Conservation (phyloP, 2,888 invertebrate species). For the Patella caerulea region DNA sequence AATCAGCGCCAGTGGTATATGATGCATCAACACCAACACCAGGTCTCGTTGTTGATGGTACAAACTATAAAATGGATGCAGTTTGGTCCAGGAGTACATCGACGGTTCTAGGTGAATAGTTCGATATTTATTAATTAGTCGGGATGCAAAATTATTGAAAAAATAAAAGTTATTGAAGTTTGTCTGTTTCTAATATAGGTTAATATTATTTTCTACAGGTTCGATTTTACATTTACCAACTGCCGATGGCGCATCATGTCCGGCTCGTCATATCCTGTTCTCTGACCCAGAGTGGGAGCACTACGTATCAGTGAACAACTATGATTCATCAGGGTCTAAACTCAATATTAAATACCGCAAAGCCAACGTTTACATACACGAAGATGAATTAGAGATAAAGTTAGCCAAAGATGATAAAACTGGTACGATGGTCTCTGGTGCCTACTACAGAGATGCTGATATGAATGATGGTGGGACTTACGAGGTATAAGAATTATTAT, state of each 20-base stretch:
- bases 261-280: constrained; percentile 10
- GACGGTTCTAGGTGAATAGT: constrained; percentile 10
- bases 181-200: too few species aligned
- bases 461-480: constrained; percentile 22
- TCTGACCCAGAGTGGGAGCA: constrained; percentile 2
- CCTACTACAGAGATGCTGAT: constrained; percentile 26
- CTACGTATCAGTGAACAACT: background rate
- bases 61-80: constrained; percentile 2
- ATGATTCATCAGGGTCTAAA: constrained; percentile 13
- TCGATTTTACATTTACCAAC: constrained; percentile 22
- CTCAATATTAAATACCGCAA: constrained; percentile 17
- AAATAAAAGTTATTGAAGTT: too few species aligned
- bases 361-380: constrained; percentile 8
- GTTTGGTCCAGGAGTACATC: background rate
- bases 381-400: constrained; percentile 10
- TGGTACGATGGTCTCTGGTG: constrained; percentile 7
- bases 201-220: constrained; percentile 18
- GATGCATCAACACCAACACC: constrained; percentile 1
- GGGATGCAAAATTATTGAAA: too few species aligned
- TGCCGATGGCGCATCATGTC: constrained; percentile 11
- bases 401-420: constrained; percentile 13
- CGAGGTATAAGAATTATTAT: constrained; percentile 15
- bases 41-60: constrained; percentile 8
- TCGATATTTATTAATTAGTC: background rate
- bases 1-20: constrained; percentile 33